These are phyloP conservation scores for Arctia plantaginis DNA, from an alignment of 2,888 invertebrate species.

Conservation along the genomic window DNA sequence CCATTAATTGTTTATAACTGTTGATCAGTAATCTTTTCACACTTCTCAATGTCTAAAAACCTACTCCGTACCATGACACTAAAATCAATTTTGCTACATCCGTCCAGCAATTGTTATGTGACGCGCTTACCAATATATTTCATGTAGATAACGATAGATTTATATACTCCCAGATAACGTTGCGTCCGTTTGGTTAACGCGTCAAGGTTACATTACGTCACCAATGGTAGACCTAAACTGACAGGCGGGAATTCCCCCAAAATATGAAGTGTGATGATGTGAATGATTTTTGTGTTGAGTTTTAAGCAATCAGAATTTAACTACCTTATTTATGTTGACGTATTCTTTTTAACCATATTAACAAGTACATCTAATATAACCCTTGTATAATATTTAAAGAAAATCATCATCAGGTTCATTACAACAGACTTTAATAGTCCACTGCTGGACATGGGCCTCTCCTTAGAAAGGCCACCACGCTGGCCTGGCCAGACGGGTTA, in stretches of 20 bases:
- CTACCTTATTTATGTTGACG: background rate
- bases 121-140: background rate
- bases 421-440: too few species aligned
- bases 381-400: background rate
- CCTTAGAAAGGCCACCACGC: too few species aligned
- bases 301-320: background rate
- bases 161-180: background rate
- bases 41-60: too few species aligned
- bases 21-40: too few species aligned
- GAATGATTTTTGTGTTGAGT: background rate
- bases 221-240: background rate
- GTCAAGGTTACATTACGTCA: slow-evolving; percentile 25
- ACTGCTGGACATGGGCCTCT: too few species aligned
- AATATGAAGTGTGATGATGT: background rate
- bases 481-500: too few species aligned
- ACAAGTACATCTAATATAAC: background rate
- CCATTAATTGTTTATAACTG: too few species aligned
- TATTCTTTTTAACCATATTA: too few species aligned
- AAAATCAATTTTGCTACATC: background rate
- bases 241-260: slow-evolving; percentile 15
- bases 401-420: too few species aligned
- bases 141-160: background rate
- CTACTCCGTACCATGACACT: too few species aligned
- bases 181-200: background rate
- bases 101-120: background rate